Evolutionary conservation across 2,113 vertebrate genomes (phyloP).

Genomic region (Sorex araneus): DNA sequence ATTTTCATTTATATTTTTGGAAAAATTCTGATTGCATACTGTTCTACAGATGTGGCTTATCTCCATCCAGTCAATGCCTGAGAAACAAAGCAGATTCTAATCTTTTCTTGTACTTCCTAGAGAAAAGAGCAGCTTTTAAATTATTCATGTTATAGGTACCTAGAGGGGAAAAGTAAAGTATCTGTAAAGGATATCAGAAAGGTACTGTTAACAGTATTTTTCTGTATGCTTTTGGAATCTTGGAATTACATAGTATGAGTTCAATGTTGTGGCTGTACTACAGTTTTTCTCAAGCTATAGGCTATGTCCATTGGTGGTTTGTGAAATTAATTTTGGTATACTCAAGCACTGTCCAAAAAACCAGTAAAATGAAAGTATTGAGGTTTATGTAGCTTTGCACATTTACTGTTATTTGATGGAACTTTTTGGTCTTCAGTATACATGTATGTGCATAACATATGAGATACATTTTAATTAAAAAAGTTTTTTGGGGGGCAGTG

Average conservation of each 20-base stretch:
- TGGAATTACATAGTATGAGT: neutral
- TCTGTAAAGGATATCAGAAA: conserved; percentile 8
- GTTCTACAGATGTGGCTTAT: conserved; percentile 31
- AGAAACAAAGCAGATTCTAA: neutral
- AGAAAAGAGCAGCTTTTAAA: conserved; percentile 53
- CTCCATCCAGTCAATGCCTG: neutral
- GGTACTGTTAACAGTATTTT: conserved; percentile 24
- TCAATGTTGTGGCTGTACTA: neutral
- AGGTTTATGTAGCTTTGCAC: neutral
- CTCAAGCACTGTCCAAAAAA: neutral
- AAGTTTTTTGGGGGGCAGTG: too few relatives aligned
- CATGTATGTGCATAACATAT: neutral
- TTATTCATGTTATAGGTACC: neutral
- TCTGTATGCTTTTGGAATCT: neutral
- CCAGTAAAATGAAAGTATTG: conserved; percentile 7
- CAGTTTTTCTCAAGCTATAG: neutral
- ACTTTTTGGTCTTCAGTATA: neutral
- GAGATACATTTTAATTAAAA: neutral
- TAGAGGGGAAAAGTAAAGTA: neutral
- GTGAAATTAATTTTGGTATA: conserved; percentile 24
- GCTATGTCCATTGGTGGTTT: neutral
- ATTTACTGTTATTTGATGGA: conserved; percentile 49
- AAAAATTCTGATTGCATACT: conserved; percentile 52
- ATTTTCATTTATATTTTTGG: conserved; percentile 41
- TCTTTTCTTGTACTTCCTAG: conserved; percentile 40